Evolutionary conservation across 2,113 vertebrate species (phyloP), one percentile per base, ranked within the genome.

Genomic region (Cathartes aura): DNA sequence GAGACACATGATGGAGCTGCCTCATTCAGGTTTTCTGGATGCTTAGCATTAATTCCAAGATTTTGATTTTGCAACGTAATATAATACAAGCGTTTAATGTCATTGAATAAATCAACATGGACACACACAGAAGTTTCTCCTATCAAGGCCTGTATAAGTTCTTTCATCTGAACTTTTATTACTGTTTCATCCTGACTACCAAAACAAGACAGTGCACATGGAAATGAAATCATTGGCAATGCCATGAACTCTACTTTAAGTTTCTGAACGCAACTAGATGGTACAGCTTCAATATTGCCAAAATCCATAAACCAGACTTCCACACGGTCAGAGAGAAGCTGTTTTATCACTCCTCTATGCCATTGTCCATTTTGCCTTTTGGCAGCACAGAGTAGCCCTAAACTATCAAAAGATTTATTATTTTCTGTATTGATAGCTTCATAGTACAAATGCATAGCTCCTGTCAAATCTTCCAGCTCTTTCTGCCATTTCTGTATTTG

Each of bases 241-340:
- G 82, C 98, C 94, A 98, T 97, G 84, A 99, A 99, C 89, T 99
- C 97, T 43, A 88, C 92, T 23, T 98, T 98, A 73, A 99, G 98
- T 87, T 98, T 99, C 87, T 97, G 96, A 94, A 99, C 45, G 4
- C 97, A 96, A 62, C 97, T 93, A 34, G 98, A 98, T 81, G 98
- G 97, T 56, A 99, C 98, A 66, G 96, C 95, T 96, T 99, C 99
- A 82, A 45, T 98, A 97, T 93, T 98, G 52, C 99, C 99, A 45
- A 99, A 99, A 98, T 99, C 99, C 96, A 99, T 98, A 94, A 99
- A 99, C 96, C 99, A 98, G 82, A 99, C 98, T 97, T 98, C 98
- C 29, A 99, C 97, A 9, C 87, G 76, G 72, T 99, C 98, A 45
- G 98, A 92, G 16, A 99, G 97, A 22, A 99, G 97, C 45, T 98